These are phyloP conservation scores for Acleris holmiana DNA, from an alignment of 2,888 invertebrate genomes.

Conservation along the genomic window DNA sequence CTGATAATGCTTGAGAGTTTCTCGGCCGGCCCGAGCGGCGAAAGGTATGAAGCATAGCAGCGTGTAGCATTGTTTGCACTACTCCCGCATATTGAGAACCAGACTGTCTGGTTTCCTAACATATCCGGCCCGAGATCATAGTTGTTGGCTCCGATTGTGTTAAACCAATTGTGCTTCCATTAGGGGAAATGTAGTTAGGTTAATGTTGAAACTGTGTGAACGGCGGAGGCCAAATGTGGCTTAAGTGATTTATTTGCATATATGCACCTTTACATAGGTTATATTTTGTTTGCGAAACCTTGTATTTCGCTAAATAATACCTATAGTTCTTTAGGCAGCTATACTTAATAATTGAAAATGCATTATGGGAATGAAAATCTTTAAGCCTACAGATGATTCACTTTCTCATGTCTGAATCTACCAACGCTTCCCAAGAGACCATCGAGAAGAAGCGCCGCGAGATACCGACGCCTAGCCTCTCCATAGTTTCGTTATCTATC, in stretches of 20 bases:
- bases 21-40: slow-evolving; percentile 18
- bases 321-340: too few relatives aligned
- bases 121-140: neutral
- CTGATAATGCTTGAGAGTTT: slow-evolving; percentile 31
- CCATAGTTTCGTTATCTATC: too few relatives aligned
- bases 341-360: too few relatives aligned
- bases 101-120: too few relatives aligned
- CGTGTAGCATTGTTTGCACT: slow-evolving; percentile 30
- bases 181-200: slow-evolving; percentile 32
- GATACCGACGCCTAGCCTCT: too few relatives aligned
- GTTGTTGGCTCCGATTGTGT: neutral
- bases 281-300: neutral
- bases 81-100: neutral
- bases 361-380: too few relatives aligned
- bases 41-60: slow-evolving; percentile 13
- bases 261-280: slow-evolving; percentile 1
- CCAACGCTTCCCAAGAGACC: too few relatives aligned
- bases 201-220: slow-evolving; percentile 31
- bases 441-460: too few relatives aligned
- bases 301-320: too few relatives aligned
- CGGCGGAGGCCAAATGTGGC: slow-evolving; percentile 27
- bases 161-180: slow-evolving; percentile 29
- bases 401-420: too few relatives aligned
- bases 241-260: slow-evolving; percentile 9
- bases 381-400: too few relatives aligned